These are phyloP conservation scores for Hanleya hanleyi DNA, from an alignment of 2,888 invertebrate genomes.

Conservation along the genomic window DNA sequence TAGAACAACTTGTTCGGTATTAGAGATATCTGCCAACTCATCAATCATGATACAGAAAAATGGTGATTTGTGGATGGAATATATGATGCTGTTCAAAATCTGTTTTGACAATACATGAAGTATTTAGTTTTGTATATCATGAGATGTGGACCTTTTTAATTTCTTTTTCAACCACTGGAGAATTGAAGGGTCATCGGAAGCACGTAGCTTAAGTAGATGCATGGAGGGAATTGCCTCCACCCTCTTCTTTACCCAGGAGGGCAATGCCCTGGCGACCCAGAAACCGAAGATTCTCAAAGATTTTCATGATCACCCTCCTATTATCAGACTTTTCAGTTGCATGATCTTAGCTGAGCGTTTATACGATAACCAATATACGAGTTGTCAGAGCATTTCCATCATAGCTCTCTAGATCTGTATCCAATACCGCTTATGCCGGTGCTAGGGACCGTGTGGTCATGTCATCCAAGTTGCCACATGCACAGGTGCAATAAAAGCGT, in stretches of 20 bases:
- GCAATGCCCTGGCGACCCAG: neutral
- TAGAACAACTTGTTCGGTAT: conserved; percentile 1
- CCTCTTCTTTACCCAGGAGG: neutral
- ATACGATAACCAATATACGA: no score
- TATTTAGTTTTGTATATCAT: no score
- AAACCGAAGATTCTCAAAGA: neutral
- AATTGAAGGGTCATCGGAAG: neutral
- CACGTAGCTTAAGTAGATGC: neutral
- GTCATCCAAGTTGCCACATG: no score
- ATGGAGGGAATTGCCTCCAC: neutral
- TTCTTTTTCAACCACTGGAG: conserved; percentile 1
- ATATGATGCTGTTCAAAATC: neutral
- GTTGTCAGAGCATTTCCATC: no score
- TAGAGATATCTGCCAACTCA: neutral
- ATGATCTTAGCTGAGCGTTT: neutral
- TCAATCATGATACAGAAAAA: neutral
- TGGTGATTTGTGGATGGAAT: neutral
- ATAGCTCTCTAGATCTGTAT: no score
- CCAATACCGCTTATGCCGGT: no score
- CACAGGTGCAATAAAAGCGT: no score
- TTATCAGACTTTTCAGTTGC: neutral
- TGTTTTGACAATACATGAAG: neutral
- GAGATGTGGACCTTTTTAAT: neutral
- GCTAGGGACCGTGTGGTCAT: no score
- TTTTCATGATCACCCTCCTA: neutral